phyloP scores from a whole-genome alignment of 2,113 vertebrate genomes.

The Chaetodon trifascialis region DNA sequence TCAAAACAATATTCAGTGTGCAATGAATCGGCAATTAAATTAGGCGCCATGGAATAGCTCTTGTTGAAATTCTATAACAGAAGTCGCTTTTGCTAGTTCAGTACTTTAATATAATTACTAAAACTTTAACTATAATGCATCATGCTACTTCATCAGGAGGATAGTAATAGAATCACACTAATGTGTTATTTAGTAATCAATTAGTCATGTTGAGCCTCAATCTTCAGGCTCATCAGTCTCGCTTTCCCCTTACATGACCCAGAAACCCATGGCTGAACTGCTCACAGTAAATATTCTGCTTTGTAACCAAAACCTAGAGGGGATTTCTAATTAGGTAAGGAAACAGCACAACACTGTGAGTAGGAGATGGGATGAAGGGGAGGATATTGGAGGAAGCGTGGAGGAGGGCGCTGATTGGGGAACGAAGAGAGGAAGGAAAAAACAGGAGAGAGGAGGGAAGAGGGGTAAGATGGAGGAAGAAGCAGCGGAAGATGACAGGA shows the following conservation, averaged over 20 bases:
- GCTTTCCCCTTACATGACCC: conserved; percentile 56
- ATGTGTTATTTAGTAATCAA: conserved; percentile 39
- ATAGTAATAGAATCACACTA: conserved; percentile 19
- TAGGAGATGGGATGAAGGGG: conserved; percentile 33
- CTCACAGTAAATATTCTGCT: conserved; percentile 68
- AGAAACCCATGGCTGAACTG: conserved; percentile 80
- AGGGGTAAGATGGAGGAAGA: conserved; percentile 29
- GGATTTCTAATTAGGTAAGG: conserved; percentile 77
- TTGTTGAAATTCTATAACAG: conserved; percentile 13
- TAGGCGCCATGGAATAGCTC: not conserved
- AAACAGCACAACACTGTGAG: conserved; percentile 57
- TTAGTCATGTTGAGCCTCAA: conserved; percentile 43
- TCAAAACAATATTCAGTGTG: conserved; percentile 45
- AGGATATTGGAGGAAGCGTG: conserved; percentile 41
- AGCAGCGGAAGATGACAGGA: conserved; percentile 55
- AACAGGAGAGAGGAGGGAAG: conserved; percentile 45
- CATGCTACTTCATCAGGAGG: conserved; percentile 24
- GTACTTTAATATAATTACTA: not conserved
- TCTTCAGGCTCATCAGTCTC: conserved; percentile 41
- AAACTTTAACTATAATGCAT: conserved; percentile 13
- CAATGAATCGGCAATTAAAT: conserved; percentile 35
- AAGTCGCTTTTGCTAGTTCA: conserved; percentile 4
- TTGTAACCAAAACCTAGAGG: conserved; percentile 71
- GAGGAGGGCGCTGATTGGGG: conserved; percentile 31
- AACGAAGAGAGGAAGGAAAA: conserved; percentile 52